Base-by-base conservation (phyloP, 2,113 vertebrate genomes). In the Anguilla rostrata region DNA sequence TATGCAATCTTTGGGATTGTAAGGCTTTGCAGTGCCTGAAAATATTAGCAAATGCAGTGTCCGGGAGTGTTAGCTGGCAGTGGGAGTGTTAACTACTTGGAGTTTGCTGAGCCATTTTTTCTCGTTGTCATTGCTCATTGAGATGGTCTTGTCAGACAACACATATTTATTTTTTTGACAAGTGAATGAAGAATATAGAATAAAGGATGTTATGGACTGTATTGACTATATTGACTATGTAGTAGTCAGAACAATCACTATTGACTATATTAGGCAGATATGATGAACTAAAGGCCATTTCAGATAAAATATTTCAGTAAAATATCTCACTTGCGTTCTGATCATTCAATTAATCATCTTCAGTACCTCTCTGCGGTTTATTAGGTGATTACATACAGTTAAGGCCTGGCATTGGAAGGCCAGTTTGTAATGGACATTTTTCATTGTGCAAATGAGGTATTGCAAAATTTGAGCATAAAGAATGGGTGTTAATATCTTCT, bases 101-200 rank as follows among this genome's bases (percentile, higher is more conserved):
- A 20, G 22, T 66, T 4, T 26, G 0, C 18, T 34, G 34, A 34
- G 34, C 4, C 18, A 66, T 26, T 66, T 66, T 26, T 22, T 66
- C 3, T 8, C 60, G 4, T 66, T 66, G 18, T 66, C 60, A 66
- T 26, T 66, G 60, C 60, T 66, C 60, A 66, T 22, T 26, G 22
- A 66, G 60, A 66, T 66, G 18, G 22, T 26, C 60, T 66, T 66
- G 60, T 66, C 3, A 26, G 11, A 20, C 56, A 60, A 22, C 22
- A 8, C 60, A 66, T 66, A 66, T 66, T 66, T 66, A 66, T 66
- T 66, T 66, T 66, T 75, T 75, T 75, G n/a, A 75, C 71, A 75
- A 34, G 5, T 1, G 1, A 75, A 9, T 1, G 2, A 2, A 34
- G 22, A 34, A n/a, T n/a, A 12, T 12, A 9, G 71, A 75, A n/a